phyloP scores from a whole-genome alignment of 2,888 invertebrate genomes.

The Capitulum mitella region DNA sequence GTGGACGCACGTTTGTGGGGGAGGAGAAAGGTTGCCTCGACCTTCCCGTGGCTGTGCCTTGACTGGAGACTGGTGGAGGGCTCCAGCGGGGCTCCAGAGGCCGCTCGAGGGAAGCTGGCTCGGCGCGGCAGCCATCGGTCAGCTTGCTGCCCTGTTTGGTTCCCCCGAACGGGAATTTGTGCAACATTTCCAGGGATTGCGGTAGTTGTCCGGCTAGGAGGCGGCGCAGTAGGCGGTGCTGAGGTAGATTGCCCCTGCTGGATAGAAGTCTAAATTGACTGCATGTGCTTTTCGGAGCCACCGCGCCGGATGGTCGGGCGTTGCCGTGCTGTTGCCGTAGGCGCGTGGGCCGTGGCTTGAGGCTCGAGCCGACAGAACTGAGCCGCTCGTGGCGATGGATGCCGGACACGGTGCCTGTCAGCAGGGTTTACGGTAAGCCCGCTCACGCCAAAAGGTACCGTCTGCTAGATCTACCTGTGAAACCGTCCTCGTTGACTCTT shows the following conservation, averaged over 20 bases:
- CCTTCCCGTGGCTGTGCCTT: conserved; percentile 10
- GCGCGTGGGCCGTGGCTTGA: not conserved
- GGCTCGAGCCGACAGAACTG: not conserved
- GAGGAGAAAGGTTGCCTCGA: not conserved
- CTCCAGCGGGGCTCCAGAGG: not conserved
- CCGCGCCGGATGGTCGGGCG: not conserved
- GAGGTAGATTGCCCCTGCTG: too few relatives aligned
- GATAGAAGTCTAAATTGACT: too few relatives aligned
- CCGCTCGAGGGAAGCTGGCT: not conserved
- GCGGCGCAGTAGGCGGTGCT: not conserved
- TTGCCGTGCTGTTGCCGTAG: not conserved
- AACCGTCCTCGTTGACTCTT: conserved; percentile 10
- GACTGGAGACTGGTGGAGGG: not conserved
- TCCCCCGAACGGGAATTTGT: not conserved
- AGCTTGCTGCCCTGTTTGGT: not conserved
- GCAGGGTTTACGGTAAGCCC: not conserved
- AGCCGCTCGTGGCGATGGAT: not conserved
- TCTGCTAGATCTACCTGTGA: not conserved
- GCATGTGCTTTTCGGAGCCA: not conserved
- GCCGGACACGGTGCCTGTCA: not conserved
- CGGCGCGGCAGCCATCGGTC: too few relatives aligned
- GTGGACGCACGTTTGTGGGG: not conserved
- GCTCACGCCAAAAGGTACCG: not conserved
- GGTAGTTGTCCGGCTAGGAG: not conserved
- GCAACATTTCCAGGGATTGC: conserved; percentile 9